These are phyloP conservation scores for Onychomys torridus DNA, from an alignment of 2,797 vertebrate genomes.

Conservation along the genomic window DNA sequence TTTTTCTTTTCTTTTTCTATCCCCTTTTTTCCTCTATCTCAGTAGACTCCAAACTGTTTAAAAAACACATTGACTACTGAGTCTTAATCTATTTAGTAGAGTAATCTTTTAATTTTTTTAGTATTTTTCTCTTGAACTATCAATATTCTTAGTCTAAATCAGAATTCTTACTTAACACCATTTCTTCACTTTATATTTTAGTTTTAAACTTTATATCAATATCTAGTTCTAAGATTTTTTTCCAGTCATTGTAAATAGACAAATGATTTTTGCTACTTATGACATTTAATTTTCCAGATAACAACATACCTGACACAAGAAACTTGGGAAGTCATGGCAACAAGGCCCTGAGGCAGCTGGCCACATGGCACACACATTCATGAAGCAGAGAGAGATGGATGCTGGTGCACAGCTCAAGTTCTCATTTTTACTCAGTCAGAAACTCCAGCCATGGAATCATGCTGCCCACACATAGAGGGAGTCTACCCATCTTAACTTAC, in stretches of 20 bases:
- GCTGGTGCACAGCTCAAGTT: no score
- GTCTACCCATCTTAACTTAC: no score
- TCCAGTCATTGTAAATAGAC: background rate
- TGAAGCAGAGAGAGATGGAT: no score
- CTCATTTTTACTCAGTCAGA: no score
- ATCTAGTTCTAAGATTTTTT: background rate
- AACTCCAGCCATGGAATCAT: no score
- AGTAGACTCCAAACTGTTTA: background rate
- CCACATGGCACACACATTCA: no score
- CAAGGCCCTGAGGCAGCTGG: no score
- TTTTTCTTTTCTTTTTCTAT: background rate
- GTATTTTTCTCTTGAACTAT: background rate
- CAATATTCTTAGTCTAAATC: background rate
- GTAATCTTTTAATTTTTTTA: background rate
- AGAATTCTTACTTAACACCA: background rate
- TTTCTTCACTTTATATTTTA: background rate
- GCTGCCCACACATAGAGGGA: no score
- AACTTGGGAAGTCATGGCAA: no score
- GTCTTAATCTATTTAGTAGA: background rate
- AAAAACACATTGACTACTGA: background rate
- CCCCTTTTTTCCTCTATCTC: background rate
- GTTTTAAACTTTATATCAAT: background rate
- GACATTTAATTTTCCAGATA: background rate
- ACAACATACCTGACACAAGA: background rate
- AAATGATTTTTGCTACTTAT: background rate